Evolutionary conservation across 2,888 invertebrate genomes (phyloP).

Genomic region (Meganola albula): DNA sequence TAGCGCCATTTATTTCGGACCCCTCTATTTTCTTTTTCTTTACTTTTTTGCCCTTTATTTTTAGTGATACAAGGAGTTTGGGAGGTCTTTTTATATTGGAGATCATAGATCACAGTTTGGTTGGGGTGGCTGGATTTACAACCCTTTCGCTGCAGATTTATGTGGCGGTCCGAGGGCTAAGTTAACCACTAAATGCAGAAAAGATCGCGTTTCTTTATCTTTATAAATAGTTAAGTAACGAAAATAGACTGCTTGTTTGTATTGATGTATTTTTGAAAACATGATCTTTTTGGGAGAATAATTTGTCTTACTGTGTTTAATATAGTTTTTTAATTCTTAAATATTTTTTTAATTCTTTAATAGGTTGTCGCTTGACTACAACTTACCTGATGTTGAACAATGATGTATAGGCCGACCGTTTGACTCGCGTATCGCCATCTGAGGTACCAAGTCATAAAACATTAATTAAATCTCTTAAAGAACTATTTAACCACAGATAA

Average conservation of each 20-base stretch:
- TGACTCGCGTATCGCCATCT: no score
- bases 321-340: no score
- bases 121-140: constrained; percentile 67
- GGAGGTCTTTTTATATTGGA: constrained; percentile 38
- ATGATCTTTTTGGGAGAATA: constrained; percentile 1
- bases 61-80: constrained; percentile 10
- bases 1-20: constrained; percentile 36
- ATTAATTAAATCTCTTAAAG: no score
- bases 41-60: constrained; percentile 10
- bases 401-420: no score
- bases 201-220: constrained; percentile 70
- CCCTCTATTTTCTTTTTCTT: constrained; percentile 22
- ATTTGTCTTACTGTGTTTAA: no score
- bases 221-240: constrained; percentile 62
- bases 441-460: no score
- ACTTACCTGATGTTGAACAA: no score
- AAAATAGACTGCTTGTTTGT: constrained; percentile 50
- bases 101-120: constrained; percentile 52
- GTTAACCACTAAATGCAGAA: constrained; percentile 61
- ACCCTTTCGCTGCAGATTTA: constrained; percentile 73
- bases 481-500: no score
- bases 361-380: no score
- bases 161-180: constrained; percentile 53
- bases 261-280: constrained; percentile 2
- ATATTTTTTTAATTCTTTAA: no score